A percentile compares a stretch with the other conserved stretches of the same genome.
These are phyloP conservation scores for Drosophila nr. medialis DNA, from an alignment of 2,888 invertebrate genomes.

Conservation along the genomic window DNA sequence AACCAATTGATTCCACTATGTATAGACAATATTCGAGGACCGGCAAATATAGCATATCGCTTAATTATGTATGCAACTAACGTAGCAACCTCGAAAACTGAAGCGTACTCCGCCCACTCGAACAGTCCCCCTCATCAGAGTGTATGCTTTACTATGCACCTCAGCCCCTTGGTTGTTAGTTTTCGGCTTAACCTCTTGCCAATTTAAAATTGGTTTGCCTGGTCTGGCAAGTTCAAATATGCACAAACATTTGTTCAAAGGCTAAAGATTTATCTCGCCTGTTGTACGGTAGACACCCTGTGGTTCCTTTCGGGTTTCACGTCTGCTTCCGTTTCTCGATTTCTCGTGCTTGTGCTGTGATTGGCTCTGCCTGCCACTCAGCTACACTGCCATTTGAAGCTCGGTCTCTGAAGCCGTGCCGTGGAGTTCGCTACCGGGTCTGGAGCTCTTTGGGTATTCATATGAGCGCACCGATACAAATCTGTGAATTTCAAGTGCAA, in stretches of 20 bases:
- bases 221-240: conserved; percentile 73
- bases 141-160: neutral
- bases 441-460: conserved; percentile 66
- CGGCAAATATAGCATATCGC: conserved; percentile 26
- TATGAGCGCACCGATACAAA: conserved; percentile 75
- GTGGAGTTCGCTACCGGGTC: conserved; percentile 28
- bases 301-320: conserved; percentile 60
- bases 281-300: conserved; percentile 74
- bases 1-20: conserved; percentile 55
- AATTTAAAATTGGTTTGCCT: conserved; percentile 76
- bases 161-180: conserved; percentile 61
- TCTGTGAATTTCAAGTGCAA: conserved; percentile 80
- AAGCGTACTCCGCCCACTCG: conserved; percentile 17
- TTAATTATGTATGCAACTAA: conserved; percentile 72
- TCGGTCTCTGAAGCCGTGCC: conserved; percentile 13
- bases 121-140: neutral
- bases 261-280: conserved; percentile 76
- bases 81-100: conserved; percentile 51
- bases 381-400: neutral
- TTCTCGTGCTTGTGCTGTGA: conserved; percentile 22
- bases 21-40: conserved; percentile 31
- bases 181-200: conserved; percentile 78
- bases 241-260: conserved; percentile 80
- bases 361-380: conserved; percentile 2
- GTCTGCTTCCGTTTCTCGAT: conserved; percentile 72